These are phyloP conservation scores for Helobdella robusta DNA, from an alignment of 2,888 invertebrate species.

Conservation along the genomic window DNA sequence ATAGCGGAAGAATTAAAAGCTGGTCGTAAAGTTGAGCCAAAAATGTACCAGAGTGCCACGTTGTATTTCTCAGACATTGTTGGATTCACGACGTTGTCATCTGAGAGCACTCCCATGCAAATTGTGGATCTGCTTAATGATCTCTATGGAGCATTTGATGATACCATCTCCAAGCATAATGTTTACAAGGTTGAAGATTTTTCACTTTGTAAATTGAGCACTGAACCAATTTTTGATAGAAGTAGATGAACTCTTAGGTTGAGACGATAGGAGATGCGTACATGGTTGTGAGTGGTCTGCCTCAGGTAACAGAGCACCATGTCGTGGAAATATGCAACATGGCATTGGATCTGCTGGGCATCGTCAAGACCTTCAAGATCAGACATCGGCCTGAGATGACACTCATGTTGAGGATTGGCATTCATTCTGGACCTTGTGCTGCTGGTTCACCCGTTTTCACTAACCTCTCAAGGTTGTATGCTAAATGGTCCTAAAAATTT, in stretches of 20 bases:
- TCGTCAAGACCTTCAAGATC: no score
- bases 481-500: no score
- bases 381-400: no score
- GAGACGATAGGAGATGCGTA: no score
- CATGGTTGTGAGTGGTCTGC: no score
- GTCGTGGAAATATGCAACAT: no score
- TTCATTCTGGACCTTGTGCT: no score
- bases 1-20: slow-evolving; percentile 24
- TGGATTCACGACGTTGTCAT: slow-evolving; percentile 40
- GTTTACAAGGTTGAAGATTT: slow-evolving; percentile 41
- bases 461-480: no score
- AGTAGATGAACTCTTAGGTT: not conserved
- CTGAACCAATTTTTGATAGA: not conserved
- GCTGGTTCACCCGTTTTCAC: no score
- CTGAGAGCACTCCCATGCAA: slow-evolving; percentile 41
- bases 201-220: not conserved
- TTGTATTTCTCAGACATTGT: slow-evolving; percentile 45
- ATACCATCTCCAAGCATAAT: slow-evolving; percentile 39
- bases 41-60: slow-evolving; percentile 39
- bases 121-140: slow-evolving; percentile 44
- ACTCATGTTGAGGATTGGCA: no score
- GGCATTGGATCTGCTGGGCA: no score
- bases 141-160: slow-evolving; percentile 42
- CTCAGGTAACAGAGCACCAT: no score
- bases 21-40: slow-evolving; percentile 21